phyloP scores from a whole-genome alignment of 23 tunicate species.

The Halocynthia aurantium region DNA sequence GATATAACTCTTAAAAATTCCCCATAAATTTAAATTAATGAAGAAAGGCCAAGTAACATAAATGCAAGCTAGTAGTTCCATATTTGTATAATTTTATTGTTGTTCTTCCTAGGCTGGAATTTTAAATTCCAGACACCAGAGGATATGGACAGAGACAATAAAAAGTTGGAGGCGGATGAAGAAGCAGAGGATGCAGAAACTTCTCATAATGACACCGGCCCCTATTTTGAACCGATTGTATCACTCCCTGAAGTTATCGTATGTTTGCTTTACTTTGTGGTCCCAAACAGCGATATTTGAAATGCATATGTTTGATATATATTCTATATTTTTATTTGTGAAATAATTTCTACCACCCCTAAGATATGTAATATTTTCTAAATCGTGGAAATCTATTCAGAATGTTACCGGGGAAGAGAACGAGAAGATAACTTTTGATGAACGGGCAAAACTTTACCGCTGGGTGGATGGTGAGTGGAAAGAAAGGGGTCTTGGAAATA shows the following conservation, averaged over 20 bases:
- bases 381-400: slow-evolving; percentile 7
- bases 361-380: too few species aligned
- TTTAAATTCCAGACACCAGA: slow-evolving; percentile 91
- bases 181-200: slow-evolving; percentile 60
- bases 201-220: slow-evolving; percentile 65
- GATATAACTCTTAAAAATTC: too few species aligned
- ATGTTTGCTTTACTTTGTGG: background rate
- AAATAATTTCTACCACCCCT: too few species aligned
- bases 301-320: too few species aligned
- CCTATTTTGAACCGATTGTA: slow-evolving; percentile 82
- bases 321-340: too few species aligned
- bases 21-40: too few species aligned
- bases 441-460: slow-evolving; percentile 72
- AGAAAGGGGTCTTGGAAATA: slow-evolving; percentile 81
- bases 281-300: too few species aligned
- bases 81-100: too few species aligned
- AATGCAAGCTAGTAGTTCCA: too few species aligned
- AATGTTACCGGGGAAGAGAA: slow-evolving; percentile 87
- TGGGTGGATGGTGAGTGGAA: slow-evolving; percentile 77
- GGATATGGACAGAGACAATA: slow-evolving; percentile 84
- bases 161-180: slow-evolving; percentile 31
- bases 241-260: slow-evolving; percentile 89
- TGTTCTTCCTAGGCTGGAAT: slow-evolving; percentile 20
- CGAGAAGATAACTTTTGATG: slow-evolving; percentile 55
- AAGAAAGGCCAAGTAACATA: too few species aligned